Base-by-base conservation (phyloP, 2,888 invertebrate genomes). In the Acrobasis suavella region DNA sequence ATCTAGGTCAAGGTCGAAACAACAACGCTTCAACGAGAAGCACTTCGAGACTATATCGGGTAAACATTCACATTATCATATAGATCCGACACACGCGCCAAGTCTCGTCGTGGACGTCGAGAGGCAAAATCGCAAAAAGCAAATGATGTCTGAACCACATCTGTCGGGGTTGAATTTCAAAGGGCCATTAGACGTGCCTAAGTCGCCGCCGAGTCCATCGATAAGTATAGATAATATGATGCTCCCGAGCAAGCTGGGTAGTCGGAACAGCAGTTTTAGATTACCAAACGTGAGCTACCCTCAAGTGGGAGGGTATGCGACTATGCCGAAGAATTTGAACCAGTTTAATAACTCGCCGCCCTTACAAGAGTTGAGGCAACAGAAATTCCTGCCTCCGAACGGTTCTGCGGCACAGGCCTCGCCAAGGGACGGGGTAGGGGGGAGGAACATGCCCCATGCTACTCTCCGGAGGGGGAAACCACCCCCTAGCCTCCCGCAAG, bases 101-200 rank as follows among this genome's bases (percentile, higher is more conserved):
- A 96, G 96, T 81, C 95, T 97, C 62, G 96, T 97, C 54, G 96
- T 97, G 0, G 97, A 97, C 76, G 96, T 97, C 1, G 97, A 97
- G 78, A 94, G 91, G 46, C 91, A 92, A 67, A 90, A 86, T 68
- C 77, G 91, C 49, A 92, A 91, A 69, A 92, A 91, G 60, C 83
- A 84, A 63, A 77, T 82, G 77, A 86, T 93, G 71, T 90, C 93
- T 0, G 93, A 93, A 51, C 88, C 92, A 49, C 93, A 93, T 65
- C 82, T 94, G 65, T 85, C 91, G n/a, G 93, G 91, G 68, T 80
- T 93, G 60, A 93, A 93, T 71, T 94, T 93, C 70, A 94, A 94
- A 74, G 93, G 93, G 7, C 94, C 94, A 14, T 83, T 94, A 61
- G 93, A 94, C 50, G 89, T 88, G 0, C 92, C 92, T 7, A 89